Evolutionary conservation across 2,888 invertebrate species (phyloP).

Genomic region (Caenorhabditis wallacei): DNA sequence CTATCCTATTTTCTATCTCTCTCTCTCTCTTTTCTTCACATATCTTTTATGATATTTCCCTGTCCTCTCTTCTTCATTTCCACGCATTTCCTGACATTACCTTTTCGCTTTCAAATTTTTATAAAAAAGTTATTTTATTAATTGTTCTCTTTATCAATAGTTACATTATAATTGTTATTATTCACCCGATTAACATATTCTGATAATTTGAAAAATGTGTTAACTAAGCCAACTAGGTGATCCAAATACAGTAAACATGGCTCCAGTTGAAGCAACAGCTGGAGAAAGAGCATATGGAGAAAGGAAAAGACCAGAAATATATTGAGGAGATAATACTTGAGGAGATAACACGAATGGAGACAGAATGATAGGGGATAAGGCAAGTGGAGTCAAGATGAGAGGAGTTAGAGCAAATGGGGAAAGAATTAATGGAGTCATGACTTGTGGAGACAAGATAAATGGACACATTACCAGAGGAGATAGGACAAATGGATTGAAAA

Average conservation of each 20-base stretch:
- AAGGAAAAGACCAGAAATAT: constrained; percentile 64
- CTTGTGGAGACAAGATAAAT: constrained; percentile 67
- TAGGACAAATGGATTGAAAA: constrained; percentile 66
- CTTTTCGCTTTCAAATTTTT: neutral
- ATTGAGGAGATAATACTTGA: constrained; percentile 67
- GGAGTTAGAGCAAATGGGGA: constrained; percentile 70
- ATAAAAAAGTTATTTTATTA: neutral
- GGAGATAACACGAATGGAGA: constrained; percentile 74
- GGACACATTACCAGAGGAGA: constrained; percentile 73
- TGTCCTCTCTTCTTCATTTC: constrained; percentile 7
- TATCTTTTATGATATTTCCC: constrained; percentile 18
- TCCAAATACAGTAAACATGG: constrained; percentile 63
- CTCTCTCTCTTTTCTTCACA: too few species aligned
- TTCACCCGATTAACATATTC: too few species aligned
- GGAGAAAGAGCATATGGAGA: constrained; percentile 71
- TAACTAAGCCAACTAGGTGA: constrained; percentile 71
- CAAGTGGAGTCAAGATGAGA: constrained; percentile 59
- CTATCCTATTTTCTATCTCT: constrained; percentile 13
- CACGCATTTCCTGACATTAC: constrained; percentile 1
- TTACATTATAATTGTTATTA: too few species aligned
- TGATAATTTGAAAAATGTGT: neutral
- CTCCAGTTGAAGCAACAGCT: constrained; percentile 63
- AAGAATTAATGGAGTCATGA: constrained; percentile 67
- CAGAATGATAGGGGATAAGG: constrained; percentile 66
- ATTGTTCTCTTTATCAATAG: too few species aligned